Base-by-base conservation (phyloP, 2,888 invertebrate species). In the Stenotaenia linearis region DNA sequence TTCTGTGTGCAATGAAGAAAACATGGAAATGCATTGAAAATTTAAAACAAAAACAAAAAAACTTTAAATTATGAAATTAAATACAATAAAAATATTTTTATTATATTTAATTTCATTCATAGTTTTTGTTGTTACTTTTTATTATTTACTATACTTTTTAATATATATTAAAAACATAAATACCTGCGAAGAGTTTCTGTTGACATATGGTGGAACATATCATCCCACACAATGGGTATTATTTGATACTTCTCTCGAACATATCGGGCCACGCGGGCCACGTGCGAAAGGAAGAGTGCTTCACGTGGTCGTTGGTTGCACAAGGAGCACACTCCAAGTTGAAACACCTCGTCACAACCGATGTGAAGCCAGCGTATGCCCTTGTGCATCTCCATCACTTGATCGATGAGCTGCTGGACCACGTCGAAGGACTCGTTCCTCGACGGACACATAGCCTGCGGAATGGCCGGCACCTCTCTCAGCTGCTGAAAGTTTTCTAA, bases 171-270 rank as follows among this genome's bases (percentile, higher is more conserved):
- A 32, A 32, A 32, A 9, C 9, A 32, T 32, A 32, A 32, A 6
- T 32, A 77, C 45, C 25, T 50, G 28, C 61, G 78, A 86, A 92
- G 87, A 81, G 89, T 88, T 81, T 89, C 89, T 75, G 89, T 86
- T 1, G 90, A 88, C 82, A 92, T 88, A 83, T 90, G 90, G 0
- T 93, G 86, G 79, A 93, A 85, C 92, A 93, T 93, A 85, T 93
- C 93, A 84, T 93, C 93, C 93, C 93, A 93, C 83, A 93, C 91
- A 80, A 93, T 90, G 0, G 91, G 88, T 18, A 88, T 89, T 23
- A 91, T 84, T 21, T 88, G 86, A 86, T 91, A 90, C 77, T 88
- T 89, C 10, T 87, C 86, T 74, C 89, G 89, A 15, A 93, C 89
- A 82, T 91, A 89, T 74, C 87, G 87, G 5, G 90, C 90, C 25